Conservation (phyloP, 2,113 vertebrate species). For the Anolis carolinensis region DNA sequence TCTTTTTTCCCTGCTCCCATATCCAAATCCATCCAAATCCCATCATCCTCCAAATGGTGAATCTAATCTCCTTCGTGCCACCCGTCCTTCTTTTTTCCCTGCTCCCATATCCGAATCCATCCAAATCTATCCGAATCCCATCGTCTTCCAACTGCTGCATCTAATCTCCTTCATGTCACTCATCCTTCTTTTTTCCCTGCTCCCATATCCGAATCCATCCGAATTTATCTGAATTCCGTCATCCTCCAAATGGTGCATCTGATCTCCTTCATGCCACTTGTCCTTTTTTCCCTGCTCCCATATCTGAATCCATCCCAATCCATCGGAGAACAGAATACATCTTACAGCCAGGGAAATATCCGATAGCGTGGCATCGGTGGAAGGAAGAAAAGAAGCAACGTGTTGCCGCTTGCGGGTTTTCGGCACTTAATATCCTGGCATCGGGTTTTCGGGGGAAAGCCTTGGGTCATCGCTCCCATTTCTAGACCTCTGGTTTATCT, state of each 20-base stretch:
- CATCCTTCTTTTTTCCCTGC: constrained; percentile 33
- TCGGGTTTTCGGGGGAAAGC: constrained; percentile 75
- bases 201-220: too few species aligned
- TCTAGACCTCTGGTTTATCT: too few species aligned
- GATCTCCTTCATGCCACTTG: constrained; percentile 57
- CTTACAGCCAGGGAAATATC: too few species aligned
- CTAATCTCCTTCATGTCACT: constrained; percentile 54
- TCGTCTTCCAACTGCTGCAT: constrained; percentile 69
- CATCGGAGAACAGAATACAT: too few species aligned
- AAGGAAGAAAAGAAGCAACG: constrained; percentile 78
- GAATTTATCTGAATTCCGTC: too few species aligned
- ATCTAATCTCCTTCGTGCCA: constrained; percentile 49
- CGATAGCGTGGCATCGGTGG: too few species aligned
- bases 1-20: too few species aligned
- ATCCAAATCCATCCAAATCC: constrained; percentile 75
- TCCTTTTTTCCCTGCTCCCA: constrained; percentile 18
- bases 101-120: too few species aligned
- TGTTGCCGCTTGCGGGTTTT: constrained; percentile 77
- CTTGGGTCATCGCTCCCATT: constrained; percentile 72
- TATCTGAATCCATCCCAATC: too few species aligned
- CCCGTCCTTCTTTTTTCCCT: constrained; percentile 41
- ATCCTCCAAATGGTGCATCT: constrained; percentile 68
- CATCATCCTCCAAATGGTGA: constrained; percentile 71
- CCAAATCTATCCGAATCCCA: too few species aligned
- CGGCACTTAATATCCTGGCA: constrained; percentile 80